Percentiles rank a stretch among this genome's conserved stretches.
Conservation (phyloP, 2,888 invertebrate genomes). For the Campaea margaritaria region DNA sequence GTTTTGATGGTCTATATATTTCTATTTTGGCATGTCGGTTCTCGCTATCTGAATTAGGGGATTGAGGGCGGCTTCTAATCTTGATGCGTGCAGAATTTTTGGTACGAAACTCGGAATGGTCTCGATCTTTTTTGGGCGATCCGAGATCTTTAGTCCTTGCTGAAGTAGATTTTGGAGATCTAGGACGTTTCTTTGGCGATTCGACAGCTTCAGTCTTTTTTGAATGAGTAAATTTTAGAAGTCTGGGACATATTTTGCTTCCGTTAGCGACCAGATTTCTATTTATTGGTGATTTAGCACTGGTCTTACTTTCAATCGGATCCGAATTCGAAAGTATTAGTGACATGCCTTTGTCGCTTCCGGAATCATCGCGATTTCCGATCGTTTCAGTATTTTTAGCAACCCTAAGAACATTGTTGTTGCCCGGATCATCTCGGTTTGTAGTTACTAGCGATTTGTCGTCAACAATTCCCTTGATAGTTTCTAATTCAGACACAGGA, state of each 20-base stretch:
- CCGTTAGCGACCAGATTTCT: too few relatives aligned
- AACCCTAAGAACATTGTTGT: too few relatives aligned
- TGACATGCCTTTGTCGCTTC: too few relatives aligned
- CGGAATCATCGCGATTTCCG: too few relatives aligned
- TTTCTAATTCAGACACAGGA: too few relatives aligned
- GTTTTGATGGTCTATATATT: slow-evolving; percentile 22
- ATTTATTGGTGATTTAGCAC: too few relatives aligned
- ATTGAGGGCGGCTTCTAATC: not conserved
- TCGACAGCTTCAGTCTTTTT: slow-evolving; percentile 2
- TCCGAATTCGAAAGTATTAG: too few relatives aligned
- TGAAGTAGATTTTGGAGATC: not conserved
- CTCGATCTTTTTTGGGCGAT: slow-evolving; percentile 8
- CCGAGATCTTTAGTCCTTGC: slow-evolving; percentile 1
- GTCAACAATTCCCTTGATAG: too few relatives aligned
- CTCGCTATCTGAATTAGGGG: not conserved
- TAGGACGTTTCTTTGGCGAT: slow-evolving; percentile 9
- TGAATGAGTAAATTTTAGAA: not conserved
- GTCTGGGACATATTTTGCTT: not conserved
- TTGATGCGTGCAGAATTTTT: not conserved
- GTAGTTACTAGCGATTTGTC: too few relatives aligned
- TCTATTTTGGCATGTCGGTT: slow-evolving; percentile 14
- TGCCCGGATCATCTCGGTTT: too few relatives aligned
- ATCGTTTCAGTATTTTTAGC: too few relatives aligned
- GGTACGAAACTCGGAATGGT: not conserved
- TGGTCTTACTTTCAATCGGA: too few relatives aligned